Base-by-base conservation (phyloP, 2,113 vertebrate genomes). In the Muntiacus muntjak region DNA sequence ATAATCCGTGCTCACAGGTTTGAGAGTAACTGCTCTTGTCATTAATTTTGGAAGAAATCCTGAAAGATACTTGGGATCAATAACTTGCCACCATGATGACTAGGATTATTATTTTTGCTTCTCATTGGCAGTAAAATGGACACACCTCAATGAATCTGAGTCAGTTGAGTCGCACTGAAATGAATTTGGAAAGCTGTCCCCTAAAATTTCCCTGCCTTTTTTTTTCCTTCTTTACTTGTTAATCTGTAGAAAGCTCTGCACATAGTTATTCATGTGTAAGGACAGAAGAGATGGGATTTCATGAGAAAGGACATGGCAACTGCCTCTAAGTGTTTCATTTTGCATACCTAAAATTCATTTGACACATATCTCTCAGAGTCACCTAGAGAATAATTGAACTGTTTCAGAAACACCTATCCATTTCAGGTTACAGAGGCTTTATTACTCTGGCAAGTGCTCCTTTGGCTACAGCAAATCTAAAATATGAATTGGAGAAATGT, bases 401-500 rank as follows among this genome's bases (percentile, higher is more conserved):
- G 15, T 91, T 96, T 95, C 92, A 25, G 30, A 85, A 95, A 81
- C 92, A 26, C 17, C 52, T 83, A 89, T n/a, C 40, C 79, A 30
- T 98, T 97, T 97, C 71, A 97, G 93, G 5, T 92, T 83, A 25
- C 36, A 86, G 98, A 96, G 67, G 74, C 67, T 93, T 90, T 89
- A 97, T 43, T 96, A 6, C 47, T 92, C 94, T 58, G 82, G 28
- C 15, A 95, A 92, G 50, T 19, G 33, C 43, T 87, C 89, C 58
- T 96, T 55, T 78, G 87, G 23, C 19, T 93, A 92, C 15, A 91
- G 85, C 50, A 97, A 30, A 54, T 95, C 13, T 95, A 57, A 97
- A 40, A 10, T 85, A 84, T 74, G 95, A 95, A 91, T 95, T 89
- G 95, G 62, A 93, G 25, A 95, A 86, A 87, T 93, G 74, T 90